Conservation (phyloP, 2,113 vertebrate genomes). For the Hyperopisus bebe region DNA sequence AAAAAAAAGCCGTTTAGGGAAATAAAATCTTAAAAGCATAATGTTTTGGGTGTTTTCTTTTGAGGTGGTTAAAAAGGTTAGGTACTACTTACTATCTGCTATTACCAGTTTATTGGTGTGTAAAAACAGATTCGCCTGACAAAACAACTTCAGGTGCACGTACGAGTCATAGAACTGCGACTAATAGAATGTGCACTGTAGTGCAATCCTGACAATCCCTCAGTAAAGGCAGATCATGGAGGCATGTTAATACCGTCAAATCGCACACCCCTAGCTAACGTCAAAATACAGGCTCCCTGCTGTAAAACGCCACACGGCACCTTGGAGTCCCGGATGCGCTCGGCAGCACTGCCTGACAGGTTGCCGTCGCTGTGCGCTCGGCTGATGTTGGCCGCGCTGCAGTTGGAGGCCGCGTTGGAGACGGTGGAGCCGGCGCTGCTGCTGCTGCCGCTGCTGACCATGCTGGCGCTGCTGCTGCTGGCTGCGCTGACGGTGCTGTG, state of each 20-base stretch:
- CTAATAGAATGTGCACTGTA: neutral
- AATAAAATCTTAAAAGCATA: neutral
- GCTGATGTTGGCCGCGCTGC: slow-evolving; percentile 78
- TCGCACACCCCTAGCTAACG: neutral
- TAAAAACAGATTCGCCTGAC: neutral
- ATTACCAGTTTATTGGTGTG: neutral
- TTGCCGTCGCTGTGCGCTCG: slow-evolving; percentile 85
- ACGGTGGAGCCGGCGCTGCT: slow-evolving; percentile 79
- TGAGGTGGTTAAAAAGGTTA: neutral
- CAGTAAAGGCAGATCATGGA: neutral
- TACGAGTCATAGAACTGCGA: neutral
- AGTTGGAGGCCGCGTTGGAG: slow-evolving; percentile 77
- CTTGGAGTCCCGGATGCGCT: slow-evolving; percentile 96
- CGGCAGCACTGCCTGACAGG: slow-evolving; percentile 83
- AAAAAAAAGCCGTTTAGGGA: neutral
- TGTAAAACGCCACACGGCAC: slow-evolving; percentile 53
- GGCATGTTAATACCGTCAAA: neutral
- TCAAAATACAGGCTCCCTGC: neutral
- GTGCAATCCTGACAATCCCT: neutral
- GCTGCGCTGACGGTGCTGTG: slow-evolving; percentile 72
- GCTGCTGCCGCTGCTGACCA: slow-evolving; percentile 71
- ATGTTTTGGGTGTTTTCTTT: neutral
- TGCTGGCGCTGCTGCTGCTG: slow-evolving; percentile 68
- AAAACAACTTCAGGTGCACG: neutral
- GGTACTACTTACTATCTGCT: neutral